phyloP scores from a whole-genome alignment of 1,140 invertebrate genomes.

The Drosophila trapezifrons region DNA sequence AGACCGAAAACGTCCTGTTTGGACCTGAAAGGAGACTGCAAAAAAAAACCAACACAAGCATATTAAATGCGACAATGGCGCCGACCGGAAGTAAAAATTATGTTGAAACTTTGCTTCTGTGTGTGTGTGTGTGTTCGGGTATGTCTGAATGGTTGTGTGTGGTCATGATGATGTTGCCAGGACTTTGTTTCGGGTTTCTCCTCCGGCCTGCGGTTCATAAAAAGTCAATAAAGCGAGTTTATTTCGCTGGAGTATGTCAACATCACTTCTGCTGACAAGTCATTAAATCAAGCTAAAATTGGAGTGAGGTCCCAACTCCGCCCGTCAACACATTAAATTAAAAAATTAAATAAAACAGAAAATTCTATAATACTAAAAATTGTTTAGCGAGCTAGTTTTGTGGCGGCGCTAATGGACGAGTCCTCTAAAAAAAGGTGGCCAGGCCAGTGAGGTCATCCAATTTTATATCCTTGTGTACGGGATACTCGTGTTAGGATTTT shows the following conservation, averaged over 20 bases:
- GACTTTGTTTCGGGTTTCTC: constrained; percentile 57
- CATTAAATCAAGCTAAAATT: constrained; percentile 63
- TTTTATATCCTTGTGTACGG: constrained; percentile 5
- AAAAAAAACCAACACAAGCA: constrained; percentile 28
- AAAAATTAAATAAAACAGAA: constrained; percentile 14
- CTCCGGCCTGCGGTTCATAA: constrained; percentile 73
- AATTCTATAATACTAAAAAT: constrained; percentile 11
- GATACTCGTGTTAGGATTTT: constrained; percentile 6
- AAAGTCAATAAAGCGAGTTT: constrained; percentile 78
- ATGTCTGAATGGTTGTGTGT: constrained; percentile 46
- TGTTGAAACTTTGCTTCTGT: constrained; percentile 63
- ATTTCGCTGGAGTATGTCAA: constrained; percentile 67
- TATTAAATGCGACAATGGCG: constrained; percentile 76
- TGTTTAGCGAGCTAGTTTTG: background rate
- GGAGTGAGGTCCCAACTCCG: background rate
- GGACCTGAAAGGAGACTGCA: constrained; percentile 27
- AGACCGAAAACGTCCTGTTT: constrained; percentile 28
- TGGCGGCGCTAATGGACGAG: background rate
- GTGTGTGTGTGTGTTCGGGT: constrained; percentile 27
- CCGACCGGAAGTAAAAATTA: constrained; percentile 77
- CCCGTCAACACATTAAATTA: background rate
- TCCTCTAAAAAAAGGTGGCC: constrained; percentile 9
- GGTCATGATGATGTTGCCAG: constrained; percentile 44
- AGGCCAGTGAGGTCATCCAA: background rate
- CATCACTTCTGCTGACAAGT: constrained; percentile 74